Conservation (phyloP, 1,140 invertebrate species). For the Heliconius hermathena region DNA sequence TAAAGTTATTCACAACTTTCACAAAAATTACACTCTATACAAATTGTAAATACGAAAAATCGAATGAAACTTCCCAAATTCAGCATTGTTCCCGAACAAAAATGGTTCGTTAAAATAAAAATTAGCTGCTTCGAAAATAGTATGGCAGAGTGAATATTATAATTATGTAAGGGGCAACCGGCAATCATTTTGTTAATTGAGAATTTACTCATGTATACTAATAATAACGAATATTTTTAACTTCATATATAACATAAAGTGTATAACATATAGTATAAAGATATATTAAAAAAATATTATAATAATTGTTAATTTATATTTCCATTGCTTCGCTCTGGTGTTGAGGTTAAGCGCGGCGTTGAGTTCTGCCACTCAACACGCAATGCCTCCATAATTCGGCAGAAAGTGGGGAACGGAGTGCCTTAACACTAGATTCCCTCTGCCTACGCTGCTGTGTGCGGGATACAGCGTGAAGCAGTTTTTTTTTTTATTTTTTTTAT, state of each 20-base stretch:
- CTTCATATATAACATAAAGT: neutral
- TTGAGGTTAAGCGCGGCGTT: too few species aligned
- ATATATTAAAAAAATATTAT: neutral
- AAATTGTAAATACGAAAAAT: constrained; percentile 11
- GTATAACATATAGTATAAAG: too few species aligned
- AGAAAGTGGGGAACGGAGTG: too few species aligned
- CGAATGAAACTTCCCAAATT: neutral
- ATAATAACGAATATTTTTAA: neutral
- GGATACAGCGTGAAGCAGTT: too few species aligned
- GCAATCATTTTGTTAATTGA: neutral
- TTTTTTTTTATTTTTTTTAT: too few species aligned
- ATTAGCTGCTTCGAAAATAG: neutral
- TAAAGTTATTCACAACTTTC: neutral
- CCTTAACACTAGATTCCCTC: too few species aligned
- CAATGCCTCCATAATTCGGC: too few species aligned
- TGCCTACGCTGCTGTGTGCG: too few species aligned
- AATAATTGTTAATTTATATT: too few species aligned
- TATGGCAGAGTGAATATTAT: constrained; percentile 6
- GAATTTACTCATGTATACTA: neutral
- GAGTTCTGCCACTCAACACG: too few species aligned
- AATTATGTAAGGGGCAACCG: neutral
- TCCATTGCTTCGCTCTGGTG: too few species aligned
- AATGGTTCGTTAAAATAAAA: constrained; percentile 10
- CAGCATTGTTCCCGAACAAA: neutral
- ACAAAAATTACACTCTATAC: constrained; percentile 8